These are phyloP conservation scores for Notodonta ziczac DNA, from an alignment of 2,888 invertebrate species.

Conservation along the genomic window DNA sequence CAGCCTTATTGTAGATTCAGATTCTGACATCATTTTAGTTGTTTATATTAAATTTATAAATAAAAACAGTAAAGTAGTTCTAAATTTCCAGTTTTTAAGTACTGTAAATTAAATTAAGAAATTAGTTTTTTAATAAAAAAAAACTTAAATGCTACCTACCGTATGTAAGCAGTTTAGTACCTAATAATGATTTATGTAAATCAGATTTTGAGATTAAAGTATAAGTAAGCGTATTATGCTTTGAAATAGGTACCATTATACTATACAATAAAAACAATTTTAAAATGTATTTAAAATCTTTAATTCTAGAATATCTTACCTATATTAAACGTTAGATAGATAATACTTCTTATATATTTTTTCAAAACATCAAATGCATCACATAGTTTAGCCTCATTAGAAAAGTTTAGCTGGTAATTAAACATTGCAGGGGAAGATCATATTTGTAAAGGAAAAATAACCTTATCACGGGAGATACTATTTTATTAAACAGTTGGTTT, in stretches of 20 bases:
- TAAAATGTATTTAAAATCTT: slow-evolving; percentile 21
- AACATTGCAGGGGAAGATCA: slow-evolving; percentile 21
- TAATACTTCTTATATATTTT: slow-evolving; percentile 34
- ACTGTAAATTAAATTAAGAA: neutral
- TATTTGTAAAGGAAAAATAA: slow-evolving; percentile 17
- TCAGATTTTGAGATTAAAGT: slow-evolving; percentile 14
- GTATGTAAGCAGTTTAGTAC: neutral
- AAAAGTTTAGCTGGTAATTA: slow-evolving; percentile 43
- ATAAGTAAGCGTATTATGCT: slow-evolving; percentile 55
- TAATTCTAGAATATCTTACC: slow-evolving; percentile 12
- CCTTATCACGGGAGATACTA: slow-evolving; percentile 17
- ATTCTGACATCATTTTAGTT: slow-evolving; percentile 34
- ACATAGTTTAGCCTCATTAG: slow-evolving; percentile 50
- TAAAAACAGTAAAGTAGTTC: too few species aligned
- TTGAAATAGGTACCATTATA: slow-evolving; percentile 25
- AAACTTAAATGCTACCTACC: neutral
- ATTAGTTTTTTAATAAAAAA: neutral
- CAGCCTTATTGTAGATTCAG: slow-evolving; percentile 48
- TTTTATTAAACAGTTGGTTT: slow-evolving; percentile 11
- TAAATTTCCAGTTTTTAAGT: too few species aligned
- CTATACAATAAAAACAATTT: slow-evolving; percentile 21
- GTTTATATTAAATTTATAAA: too few species aligned
- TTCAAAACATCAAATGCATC: slow-evolving; percentile 55
- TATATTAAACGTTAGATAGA: slow-evolving; percentile 3
- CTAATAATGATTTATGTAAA: neutral